Conservation (phyloP, 53 echinoderm and acorn worm species). For the Mesocentrotus franciscanus region DNA sequence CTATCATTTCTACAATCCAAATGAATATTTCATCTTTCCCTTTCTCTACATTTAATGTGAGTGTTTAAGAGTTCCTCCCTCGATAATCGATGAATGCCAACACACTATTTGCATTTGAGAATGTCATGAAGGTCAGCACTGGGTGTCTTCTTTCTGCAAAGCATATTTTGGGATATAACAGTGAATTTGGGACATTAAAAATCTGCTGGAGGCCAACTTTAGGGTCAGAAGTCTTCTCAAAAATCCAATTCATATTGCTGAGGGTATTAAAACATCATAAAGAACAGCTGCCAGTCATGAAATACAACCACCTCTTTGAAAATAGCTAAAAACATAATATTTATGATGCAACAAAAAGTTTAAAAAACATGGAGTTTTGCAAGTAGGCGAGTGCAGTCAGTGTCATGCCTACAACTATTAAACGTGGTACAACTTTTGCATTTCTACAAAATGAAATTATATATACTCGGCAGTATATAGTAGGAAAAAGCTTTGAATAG, state of each 20-base stretch:
- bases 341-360: neutral
- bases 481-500: no score
- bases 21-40: neutral
- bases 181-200: neutral
- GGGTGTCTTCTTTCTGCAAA: neutral
- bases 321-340: neutral
- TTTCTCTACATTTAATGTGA: neutral
- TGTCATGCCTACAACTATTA: neutral
- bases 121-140: slow-evolving; percentile 19
- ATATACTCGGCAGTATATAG: no score
- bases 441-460: neutral
- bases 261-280: neutral
- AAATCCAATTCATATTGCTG: neutral
- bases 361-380: neutral
- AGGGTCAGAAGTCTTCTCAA: neutral
- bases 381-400: neutral
- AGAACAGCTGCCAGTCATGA: slow-evolving; percentile 16
- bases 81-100: neutral
- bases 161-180: neutral
- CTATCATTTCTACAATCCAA: no score
- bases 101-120: neutral
- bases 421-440: neutral
- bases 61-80: neutral
- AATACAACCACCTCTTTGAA: neutral
- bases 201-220: neutral